Percentiles rank a stretch among this genome's conserved stretches.
These are phyloP conservation scores for Polypterus bichir DNA, from an alignment of 2,113 vertebrate genomes.

Conservation along the genomic window DNA sequence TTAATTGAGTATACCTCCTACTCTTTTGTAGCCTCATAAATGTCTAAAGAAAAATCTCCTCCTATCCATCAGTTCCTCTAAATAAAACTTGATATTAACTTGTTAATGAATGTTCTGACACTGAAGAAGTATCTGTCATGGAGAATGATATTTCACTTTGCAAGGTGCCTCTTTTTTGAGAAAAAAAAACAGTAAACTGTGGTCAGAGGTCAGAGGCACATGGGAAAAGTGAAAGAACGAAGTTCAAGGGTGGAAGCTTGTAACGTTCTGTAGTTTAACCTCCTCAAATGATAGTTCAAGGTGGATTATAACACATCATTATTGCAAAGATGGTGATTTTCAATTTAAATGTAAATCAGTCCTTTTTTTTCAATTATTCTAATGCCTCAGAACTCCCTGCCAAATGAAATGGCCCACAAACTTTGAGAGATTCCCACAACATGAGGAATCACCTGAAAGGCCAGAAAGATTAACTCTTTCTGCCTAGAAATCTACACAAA, in stretches of 20 bases:
- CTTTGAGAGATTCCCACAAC: slow-evolving; percentile 23
- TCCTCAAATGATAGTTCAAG: slow-evolving; percentile 39
- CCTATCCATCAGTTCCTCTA: too few species aligned
- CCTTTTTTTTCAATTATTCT: slow-evolving; percentile 36
- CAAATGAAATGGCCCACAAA: slow-evolving; percentile 31
- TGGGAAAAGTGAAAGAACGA: slow-evolving; percentile 27
- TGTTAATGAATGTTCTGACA: too few species aligned
- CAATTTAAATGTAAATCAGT: slow-evolving; percentile 56
- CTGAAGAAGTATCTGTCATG: too few species aligned
- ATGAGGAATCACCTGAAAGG: slow-evolving; percentile 19
- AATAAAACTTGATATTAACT: too few species aligned
- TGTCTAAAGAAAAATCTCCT: too few species aligned
- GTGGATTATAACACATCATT: slow-evolving; percentile 45
- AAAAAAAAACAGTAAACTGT: slow-evolving; percentile 2
- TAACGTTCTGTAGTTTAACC: slow-evolving; percentile 45
- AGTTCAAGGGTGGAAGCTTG: slow-evolving; percentile 26
- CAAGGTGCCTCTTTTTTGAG: too few species aligned
- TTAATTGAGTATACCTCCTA: too few species aligned
- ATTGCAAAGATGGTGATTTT: slow-evolving; percentile 45
- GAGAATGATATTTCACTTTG: too few species aligned
- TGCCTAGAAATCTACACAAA: not conserved
- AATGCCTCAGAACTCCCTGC: slow-evolving; percentile 31
- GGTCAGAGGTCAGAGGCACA: slow-evolving; percentile 23
- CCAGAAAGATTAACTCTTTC: slow-evolving; percentile 4
- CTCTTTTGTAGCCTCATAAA: too few species aligned